phyloP scores from a whole-genome alignment of 1,140 invertebrate species.

The Acyrthosiphon pisum region DNA sequence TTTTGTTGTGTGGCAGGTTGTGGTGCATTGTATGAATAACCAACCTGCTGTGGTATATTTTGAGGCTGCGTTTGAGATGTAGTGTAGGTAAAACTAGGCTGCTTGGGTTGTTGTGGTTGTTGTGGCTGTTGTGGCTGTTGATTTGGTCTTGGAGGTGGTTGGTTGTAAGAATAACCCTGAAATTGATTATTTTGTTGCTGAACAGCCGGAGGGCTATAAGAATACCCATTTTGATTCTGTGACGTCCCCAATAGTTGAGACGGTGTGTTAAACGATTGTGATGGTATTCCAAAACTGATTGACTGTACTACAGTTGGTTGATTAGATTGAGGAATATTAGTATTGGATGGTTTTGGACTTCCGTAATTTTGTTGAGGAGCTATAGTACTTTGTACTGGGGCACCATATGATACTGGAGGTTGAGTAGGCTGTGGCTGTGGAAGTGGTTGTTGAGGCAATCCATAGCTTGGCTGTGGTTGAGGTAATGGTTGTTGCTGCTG shows the following conservation, averaged over 20 bases:
- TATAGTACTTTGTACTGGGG: background rate
- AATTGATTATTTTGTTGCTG: constrained; percentile 40
- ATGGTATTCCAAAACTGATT: constrained; percentile 57
- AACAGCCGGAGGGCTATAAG: background rate
- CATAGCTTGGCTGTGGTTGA: constrained; percentile 32
- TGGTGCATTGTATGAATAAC: constrained; percentile 33
- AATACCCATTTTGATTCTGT: constrained; percentile 19
- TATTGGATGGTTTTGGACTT: background rate
- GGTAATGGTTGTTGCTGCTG: background rate
- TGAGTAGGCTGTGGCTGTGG: background rate
- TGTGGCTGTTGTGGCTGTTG: background rate
- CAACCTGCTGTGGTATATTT: background rate
- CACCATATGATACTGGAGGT: background rate
- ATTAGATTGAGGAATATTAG: background rate
- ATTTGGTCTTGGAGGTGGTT: background rate
- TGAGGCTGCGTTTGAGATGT: constrained; percentile 23
- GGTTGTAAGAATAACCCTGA: constrained; percentile 6
- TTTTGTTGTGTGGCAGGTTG: background rate
- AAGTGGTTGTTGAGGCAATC: background rate
- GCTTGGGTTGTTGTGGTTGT: background rate
- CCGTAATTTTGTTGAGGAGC: constrained; percentile 1
- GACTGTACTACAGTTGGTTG: constrained; percentile 55
- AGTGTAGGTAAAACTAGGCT: constrained; percentile 9
- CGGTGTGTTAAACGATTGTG: constrained; percentile 37
- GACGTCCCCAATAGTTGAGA: background rate